These are phyloP conservation scores for Popillia japonica DNA, from an alignment of 1,140 invertebrate species.

Conservation along the genomic window DNA sequence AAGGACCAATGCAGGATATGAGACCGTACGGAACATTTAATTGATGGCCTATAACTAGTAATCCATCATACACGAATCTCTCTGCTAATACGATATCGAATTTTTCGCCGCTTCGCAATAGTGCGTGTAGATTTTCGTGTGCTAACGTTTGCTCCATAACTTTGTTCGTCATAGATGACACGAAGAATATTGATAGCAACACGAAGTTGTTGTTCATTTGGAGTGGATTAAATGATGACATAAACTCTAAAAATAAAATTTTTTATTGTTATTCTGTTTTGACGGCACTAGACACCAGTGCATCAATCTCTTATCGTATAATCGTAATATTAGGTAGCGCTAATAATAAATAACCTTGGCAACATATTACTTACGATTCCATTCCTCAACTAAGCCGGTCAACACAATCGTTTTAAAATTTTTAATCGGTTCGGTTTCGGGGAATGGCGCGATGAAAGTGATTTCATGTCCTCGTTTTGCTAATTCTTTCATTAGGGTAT, in stretches of 20 bases:
- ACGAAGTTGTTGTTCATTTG: too few relatives aligned
- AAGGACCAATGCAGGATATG: constrained; percentile 54
- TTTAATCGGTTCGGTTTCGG: not conserved
- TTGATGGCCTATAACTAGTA: constrained; percentile 57
- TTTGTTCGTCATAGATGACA: not conserved
- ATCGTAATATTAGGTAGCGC: too few relatives aligned
- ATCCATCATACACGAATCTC: constrained; percentile 60
- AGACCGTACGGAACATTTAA: constrained; percentile 57
- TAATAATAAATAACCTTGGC: too few relatives aligned
- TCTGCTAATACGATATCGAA: constrained; percentile 62
- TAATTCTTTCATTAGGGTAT: too few relatives aligned
- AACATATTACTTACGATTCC: not conserved
- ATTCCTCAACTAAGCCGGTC: not conserved
- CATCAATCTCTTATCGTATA: too few relatives aligned
- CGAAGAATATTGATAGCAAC: constrained; percentile 52
- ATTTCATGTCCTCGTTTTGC: constrained; percentile 2
- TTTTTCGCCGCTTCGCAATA: constrained; percentile 51
- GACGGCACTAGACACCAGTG: too few relatives aligned
- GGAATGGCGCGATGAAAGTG: not conserved
- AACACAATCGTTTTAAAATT: not conserved
- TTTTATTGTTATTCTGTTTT: too few relatives aligned
- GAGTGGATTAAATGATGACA: too few relatives aligned
- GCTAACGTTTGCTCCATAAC: too few relatives aligned
- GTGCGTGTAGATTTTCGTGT: too few relatives aligned
- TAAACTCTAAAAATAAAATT: too few relatives aligned